These are phyloP conservation scores for Beaufortia kweichowensis DNA, from an alignment of 2,113 vertebrate species.

Conservation along the genomic window DNA sequence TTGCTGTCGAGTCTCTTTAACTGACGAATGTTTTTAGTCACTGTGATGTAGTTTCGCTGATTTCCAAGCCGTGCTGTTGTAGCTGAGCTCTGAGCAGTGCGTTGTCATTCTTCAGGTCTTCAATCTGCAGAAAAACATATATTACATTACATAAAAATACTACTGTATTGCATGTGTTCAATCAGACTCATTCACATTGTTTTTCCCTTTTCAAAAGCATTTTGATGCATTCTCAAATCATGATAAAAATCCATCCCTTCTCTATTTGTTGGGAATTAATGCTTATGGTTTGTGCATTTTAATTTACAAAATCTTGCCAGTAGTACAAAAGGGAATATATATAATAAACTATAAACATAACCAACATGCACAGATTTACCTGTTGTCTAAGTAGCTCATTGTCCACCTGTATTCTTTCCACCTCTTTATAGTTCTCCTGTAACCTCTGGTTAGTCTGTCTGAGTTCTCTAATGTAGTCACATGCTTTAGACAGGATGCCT, in stretches of 20 bases:
- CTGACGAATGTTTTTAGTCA: conserved; percentile 62
- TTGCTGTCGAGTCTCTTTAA: conserved; percentile 33
- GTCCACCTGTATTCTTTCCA: conserved; percentile 86
- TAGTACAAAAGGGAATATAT: too few relatives aligned
- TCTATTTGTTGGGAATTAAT: too few relatives aligned
- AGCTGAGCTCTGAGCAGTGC: conserved; percentile 88
- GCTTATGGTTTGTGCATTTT: too few relatives aligned
- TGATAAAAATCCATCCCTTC: too few relatives aligned
- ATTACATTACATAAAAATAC: neutral
- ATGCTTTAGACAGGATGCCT: conserved; percentile 89
- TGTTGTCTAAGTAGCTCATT: conserved; percentile 88
- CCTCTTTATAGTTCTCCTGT: conserved; percentile 87
- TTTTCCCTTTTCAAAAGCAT: too few relatives aligned
- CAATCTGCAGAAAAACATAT: conserved; percentile 70
- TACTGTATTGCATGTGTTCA: neutral
- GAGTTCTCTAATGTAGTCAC: conserved; percentile 90
- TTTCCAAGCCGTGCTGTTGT: conserved; percentile 87
- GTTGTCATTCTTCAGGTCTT: conserved; percentile 89
- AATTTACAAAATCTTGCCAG: too few relatives aligned
- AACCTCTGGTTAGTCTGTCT: conserved; percentile 88
- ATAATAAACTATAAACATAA: too few relatives aligned
- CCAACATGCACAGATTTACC: conserved; percentile 62
- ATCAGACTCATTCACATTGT: too few relatives aligned
- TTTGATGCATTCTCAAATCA: too few relatives aligned
- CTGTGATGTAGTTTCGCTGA: conserved; percentile 79